Evolutionary conservation across 2,888 invertebrate species (phyloP), one percentile per base, ranked within the genome.

Genomic region (Catocala nupta): DNA sequence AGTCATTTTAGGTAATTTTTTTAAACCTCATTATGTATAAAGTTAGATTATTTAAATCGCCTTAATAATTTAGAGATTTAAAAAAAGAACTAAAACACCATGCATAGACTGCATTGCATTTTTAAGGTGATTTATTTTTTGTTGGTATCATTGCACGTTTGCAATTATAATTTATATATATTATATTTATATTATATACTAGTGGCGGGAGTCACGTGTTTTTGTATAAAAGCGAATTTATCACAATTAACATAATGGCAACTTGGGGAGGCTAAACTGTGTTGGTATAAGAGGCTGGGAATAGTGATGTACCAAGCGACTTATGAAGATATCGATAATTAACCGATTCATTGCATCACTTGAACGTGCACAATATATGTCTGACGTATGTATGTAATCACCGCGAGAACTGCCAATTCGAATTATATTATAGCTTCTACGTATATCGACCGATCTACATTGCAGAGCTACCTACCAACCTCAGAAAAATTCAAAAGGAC

Each of bases 31-130:
- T 90, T 90, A 89, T 82, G 71, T 88, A 78, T 89, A 88, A 81
- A 83, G 71, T 81, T 90, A 91, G 90, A 82, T 87, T 85, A 88
- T 84, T 82, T 82, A 77, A 84, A 88, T 89, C 87, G 91, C 92
- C 92, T 92, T 93, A 91, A 86, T 83, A 87, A 72, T 81, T 74
- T 89, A 90, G 86, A 83, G 81, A 80, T 81, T 78, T 78, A 81
- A 81, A 72, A 81, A 82, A 73, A 81, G 73, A 84, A 83, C 74
- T 85, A 86, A 86, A 83, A 91, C 91, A 91, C 89, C 91, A 80
- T 90, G 91, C 89, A 88, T 87, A 91, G 92, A 92, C 91, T 92
- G 92, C 85, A 82, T 87, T 86, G 93, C 92, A 92, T 92, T 93
- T 92, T 87, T 81, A 86, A 82, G 90, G 90, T 90, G 90, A 85